Base-by-base conservation (phyloP, 2,888 invertebrate species). In the Pterostichus madidus region DNA sequence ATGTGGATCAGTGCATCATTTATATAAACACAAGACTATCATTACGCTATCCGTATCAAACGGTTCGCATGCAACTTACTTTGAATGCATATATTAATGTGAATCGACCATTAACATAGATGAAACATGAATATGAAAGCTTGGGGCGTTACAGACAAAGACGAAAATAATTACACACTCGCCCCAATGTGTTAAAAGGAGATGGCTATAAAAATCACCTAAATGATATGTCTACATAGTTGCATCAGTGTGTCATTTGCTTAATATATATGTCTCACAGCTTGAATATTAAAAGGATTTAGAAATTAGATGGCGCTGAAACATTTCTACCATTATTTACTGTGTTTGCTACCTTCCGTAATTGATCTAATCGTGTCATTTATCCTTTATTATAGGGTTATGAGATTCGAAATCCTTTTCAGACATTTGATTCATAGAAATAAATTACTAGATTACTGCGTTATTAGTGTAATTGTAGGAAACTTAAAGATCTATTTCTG, bases 11-110 rank as follows among this genome's bases (percentile, higher is more conserved):
- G 5, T 56, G 17, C 17, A 10, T 5, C 6, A 56, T 56, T 13
- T 8, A 56, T 17, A 13, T 56, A 24, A 56, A 56, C 13, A 17
- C 10, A 13, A 64, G 39, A 17, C 44, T 71, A 71, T 71, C 39
- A 71, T 44, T 71, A 17, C 17, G 10, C 68, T 10, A 64, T 64
- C 44, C 10, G 17, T 71, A 71, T 71, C 68, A 71, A 71, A 71
- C 44, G 13, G 68, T 71, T 44, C 44, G 39, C 17, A 44, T 71
- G 68, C 44, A 71, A 15, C 44, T 71, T 71, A 71, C 44, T 44
- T 71, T 71, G 68, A 44, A 44, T 44, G 68, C 68, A 71, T 71
- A 71, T 71, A 71, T 71, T 71, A 71, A 44, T 71, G 68, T 44
- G 68, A 71, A 71, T 71, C 68, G 44, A 2, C 68, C 68, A 71